Percentiles rank a stretch among this genome's conserved stretches.
These are phyloP conservation scores for Trachelus tabidus DNA, from an alignment of 2,888 invertebrate species.

Conservation along the genomic window DNA sequence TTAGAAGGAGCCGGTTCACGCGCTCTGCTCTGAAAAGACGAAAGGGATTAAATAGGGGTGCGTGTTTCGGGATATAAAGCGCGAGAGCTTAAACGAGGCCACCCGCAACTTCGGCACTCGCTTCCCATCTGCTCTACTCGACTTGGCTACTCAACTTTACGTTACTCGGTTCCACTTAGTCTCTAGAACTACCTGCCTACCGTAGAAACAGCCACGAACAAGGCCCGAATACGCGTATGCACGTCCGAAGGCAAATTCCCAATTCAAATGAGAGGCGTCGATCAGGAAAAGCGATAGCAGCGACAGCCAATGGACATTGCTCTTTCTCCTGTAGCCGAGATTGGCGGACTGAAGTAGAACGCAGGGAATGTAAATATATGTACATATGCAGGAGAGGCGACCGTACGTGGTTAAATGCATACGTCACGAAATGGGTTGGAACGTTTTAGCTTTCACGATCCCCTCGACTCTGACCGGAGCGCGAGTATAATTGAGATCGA, in stretches of 20 bases:
- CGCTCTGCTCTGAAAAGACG: constrained; percentile 28
- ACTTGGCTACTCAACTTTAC: background rate
- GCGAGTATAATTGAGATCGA: background rate
- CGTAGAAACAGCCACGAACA: background rate
- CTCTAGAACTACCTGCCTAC: too few relatives aligned
- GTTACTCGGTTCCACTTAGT: background rate
- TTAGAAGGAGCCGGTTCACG: constrained; percentile 52
- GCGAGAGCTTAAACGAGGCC: constrained; percentile 43
- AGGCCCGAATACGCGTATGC: constrained; percentile 28
- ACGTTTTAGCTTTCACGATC: background rate
- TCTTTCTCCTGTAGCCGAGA: background rate
- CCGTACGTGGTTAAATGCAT: background rate
- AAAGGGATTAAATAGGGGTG: constrained; percentile 42
- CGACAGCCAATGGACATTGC: background rate
- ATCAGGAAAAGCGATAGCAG: constrained; percentile 19
- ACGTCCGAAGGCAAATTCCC: constrained; percentile 34
- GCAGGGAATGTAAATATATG: background rate
- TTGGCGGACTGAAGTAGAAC: background rate
- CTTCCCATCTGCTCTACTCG: background rate
- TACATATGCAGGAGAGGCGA: background rate
- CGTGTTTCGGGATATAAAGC: constrained; percentile 37
- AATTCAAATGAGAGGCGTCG: constrained; percentile 39
- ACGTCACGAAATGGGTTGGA: background rate
- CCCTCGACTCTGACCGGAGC: background rate
- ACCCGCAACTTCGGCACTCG: constrained; percentile 26